Evolutionary conservation across 2,113 vertebrate species (phyloP), one percentile per base, ranked within the genome.

Genomic region (Pachycephala philippinensis): DNA sequence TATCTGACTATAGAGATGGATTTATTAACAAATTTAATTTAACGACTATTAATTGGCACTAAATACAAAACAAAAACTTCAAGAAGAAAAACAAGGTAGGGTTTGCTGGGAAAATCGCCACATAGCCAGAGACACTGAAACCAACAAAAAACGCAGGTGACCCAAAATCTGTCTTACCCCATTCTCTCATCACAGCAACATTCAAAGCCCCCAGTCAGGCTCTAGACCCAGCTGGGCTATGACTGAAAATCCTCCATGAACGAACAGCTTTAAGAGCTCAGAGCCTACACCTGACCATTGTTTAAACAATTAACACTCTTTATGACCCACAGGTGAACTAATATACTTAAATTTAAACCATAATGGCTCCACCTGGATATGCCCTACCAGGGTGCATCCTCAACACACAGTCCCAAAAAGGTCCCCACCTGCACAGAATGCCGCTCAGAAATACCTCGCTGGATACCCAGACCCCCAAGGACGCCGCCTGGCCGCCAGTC

Each of bases 371-470:
- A 54, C 10, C 7, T 3, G 40, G 31, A 2, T 4, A 28, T 1
- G 6, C 13, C 22, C 63, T 17, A 1, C 13, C 35, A 11, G 27
- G 30, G 5, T 49, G 26, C 61, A 9, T 45, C 39, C 70, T 20
- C 70, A 26, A 15, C 33, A 2, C 4, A 1, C 7, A 19, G 37
- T 19, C n/a, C 39, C 50, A 2, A 0, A 22, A 24, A 23, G 26
- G 19, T 13, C 44, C 39, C 3, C 61, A 77, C 64, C 86, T 39
- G 40, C 63, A 40, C 13, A 5, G 24, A 22, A 17, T 0, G 2
- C 2, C 57, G 12, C 3, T 31, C 33, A 3, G 14, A 8, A 47
- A 40, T 0, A 13, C 1, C 52, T 24, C 15, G 1, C 35, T 1
- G 4, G 4, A 21, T 1, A 45, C 30, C 40, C 61, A 8, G 24